These are phyloP conservation scores for Limosa lapponica DNA, from an alignment of 2,797 vertebrate species.

Conservation along the genomic window DNA sequence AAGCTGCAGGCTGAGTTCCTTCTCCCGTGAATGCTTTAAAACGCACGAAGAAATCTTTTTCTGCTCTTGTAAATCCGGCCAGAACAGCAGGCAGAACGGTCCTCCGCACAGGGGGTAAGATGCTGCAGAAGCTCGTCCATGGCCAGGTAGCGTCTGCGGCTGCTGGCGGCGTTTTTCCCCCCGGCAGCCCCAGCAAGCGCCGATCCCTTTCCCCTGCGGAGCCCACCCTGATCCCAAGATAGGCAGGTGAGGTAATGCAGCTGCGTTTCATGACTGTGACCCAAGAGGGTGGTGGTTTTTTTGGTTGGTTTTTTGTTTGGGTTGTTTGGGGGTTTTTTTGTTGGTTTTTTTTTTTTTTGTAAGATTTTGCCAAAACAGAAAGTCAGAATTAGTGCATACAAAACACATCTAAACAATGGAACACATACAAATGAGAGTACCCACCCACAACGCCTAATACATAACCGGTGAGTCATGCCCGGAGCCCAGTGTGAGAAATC, in stretches of 20 bases:
- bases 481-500: conserved; percentile 48
- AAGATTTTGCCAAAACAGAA: conserved; percentile 52
- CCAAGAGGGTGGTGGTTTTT: neutral
- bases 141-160: neutral
- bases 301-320: neutral
- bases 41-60: neutral
- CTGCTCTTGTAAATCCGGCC: neutral
- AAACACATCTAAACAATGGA: conserved; percentile 54
- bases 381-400: neutral
- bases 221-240: conserved; percentile 25
- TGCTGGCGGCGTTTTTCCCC: neutral
- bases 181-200: accelerated
- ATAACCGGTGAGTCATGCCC: conserved; percentile 58
- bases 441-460: conserved; percentile 48
- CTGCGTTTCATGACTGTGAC: neutral
- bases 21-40: neutral
- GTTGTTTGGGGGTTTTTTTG: no score
- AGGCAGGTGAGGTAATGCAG: conserved; percentile 39
- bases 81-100: neutral
- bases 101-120: neutral
- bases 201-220: neutral
- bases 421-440: conserved; percentile 50
- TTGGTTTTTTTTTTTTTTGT: neutral
- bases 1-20: neutral
- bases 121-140: neutral